Evolutionary conservation across 2,797 vertebrate species (phyloP), one percentile per base, ranked within the genome.

Genomic region (Lepilemur ruficaudatus): DNA sequence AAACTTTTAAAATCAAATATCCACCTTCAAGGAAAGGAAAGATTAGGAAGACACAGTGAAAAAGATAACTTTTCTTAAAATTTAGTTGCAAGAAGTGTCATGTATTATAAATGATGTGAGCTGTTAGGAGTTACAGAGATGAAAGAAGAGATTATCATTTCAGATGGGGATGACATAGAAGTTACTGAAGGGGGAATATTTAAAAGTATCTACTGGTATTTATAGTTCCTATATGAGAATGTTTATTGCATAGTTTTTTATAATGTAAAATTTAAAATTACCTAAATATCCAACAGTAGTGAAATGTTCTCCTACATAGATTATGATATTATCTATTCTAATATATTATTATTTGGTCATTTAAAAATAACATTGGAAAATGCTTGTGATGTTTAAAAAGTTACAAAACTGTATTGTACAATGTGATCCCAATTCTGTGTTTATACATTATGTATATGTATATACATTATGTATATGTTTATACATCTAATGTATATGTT

Each of bases 181-280:
- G 5, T 81, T 61, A 67, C n/a, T 30, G 2, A 69, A 78, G n/a
- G 89, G 43, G 3, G n/a, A 30, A 20, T 89, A 41, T 41, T 65
- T 79, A 14, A 65, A 83, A 75, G 15, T 38, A 32, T 63, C 18
- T 82, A 69, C 12, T 87, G 17, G 78, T 46, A 20, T 93, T 92
- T 86, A 38, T 52, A 90, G 20, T 73, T 78, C 22, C n/a, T 61
- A 55, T 50, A 52, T 76, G 2, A 35, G 9, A n/a, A 59, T 78
- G 30, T 81, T 91, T 72, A 28, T 43, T 83, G n/a, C n/a, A 38
- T 23, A n/a, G 28, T 82, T 93, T 95, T 91, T 80, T 20, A 22
- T 91, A 50, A 32, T 67, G 12, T 87, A 25, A 96, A 52, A 8
- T 75, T 92, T 93, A 43, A 82, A 95, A 73, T 67, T 88, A 43